These are phyloP conservation scores for Zaprionus lachaisei DNA, from an alignment of 1,140 invertebrate species.

Conservation along the genomic window DNA sequence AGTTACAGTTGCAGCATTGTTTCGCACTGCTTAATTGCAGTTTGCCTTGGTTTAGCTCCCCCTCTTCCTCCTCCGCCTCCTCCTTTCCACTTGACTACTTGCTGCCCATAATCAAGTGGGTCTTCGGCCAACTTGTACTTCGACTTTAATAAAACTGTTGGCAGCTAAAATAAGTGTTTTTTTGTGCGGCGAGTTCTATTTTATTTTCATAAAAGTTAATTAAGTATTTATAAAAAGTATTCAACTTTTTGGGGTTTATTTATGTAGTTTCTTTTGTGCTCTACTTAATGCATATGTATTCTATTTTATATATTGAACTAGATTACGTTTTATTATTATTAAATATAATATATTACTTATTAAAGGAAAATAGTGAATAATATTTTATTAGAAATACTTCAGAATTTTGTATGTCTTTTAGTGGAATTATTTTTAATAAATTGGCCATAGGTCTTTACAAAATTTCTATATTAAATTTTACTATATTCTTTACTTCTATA, in stretches of 20 bases:
- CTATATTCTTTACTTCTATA: no score
- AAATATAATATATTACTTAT: no score
- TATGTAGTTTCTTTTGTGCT: not conserved
- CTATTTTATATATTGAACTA: no score
- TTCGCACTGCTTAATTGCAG: constrained; percentile 38
- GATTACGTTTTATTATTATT: no score
- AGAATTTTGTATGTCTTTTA: no score
- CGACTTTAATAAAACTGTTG: constrained; percentile 1
- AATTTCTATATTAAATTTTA: no score
- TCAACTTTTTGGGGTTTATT: no score
- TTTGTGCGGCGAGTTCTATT: not conserved
- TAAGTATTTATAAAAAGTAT: not conserved
- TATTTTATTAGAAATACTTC: no score
- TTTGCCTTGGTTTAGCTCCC: constrained; percentile 10
- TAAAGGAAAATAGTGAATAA: no score
- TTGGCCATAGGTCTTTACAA: no score
- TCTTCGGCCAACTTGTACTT: not conserved
- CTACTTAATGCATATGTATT: not conserved
- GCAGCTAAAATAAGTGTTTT: not conserved
- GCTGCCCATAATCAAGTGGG: constrained; percentile 6
- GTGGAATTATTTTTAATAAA: no score
- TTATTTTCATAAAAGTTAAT: not conserved
- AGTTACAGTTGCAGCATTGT: constrained; percentile 36
- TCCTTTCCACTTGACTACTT: not conserved
- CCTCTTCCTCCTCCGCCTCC: not conserved